These are phyloP conservation scores for Unio delphinus DNA, from an alignment of 2,888 invertebrate species.

Conservation along the genomic window DNA sequence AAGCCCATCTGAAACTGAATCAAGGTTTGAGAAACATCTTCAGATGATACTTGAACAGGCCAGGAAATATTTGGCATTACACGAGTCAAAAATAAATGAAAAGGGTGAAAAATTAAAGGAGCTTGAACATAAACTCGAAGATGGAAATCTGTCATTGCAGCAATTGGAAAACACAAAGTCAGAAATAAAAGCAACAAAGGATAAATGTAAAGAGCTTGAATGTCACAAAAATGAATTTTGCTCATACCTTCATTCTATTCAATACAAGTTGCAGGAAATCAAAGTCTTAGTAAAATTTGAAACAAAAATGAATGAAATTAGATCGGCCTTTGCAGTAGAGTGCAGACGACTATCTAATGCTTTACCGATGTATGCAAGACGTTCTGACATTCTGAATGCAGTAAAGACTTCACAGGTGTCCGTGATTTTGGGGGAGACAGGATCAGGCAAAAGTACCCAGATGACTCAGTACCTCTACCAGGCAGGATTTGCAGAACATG, in stretches of 20 bases:
- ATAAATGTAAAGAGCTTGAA: slow-evolving; percentile 35
- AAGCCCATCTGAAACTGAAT: not conserved
- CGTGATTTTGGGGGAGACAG: slow-evolving; percentile 66
- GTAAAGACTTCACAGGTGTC: slow-evolving; percentile 51
- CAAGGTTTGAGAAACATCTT: slow-evolving; percentile 1
- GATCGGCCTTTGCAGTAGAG: slow-evolving; percentile 38
- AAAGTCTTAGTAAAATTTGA: slow-evolving; percentile 6
- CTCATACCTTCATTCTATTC: slow-evolving; percentile 8
- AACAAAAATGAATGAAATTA: slow-evolving; percentile 13
- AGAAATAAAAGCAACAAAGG: slow-evolving; percentile 19
- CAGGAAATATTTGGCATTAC: slow-evolving; percentile 2
- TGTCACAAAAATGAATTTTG: slow-evolving; percentile 37
- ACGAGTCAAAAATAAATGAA: slow-evolving; percentile 17
- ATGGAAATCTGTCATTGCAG: not conserved
- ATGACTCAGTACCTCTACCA: slow-evolving; percentile 65
- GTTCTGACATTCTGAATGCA: slow-evolving; percentile 41
- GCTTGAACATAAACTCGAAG: not conserved
- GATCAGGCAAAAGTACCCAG: slow-evolving; percentile 71
- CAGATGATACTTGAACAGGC: slow-evolving; percentile 13
- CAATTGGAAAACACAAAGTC: not conserved
- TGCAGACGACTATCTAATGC: slow-evolving; percentile 30
- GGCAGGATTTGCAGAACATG: slow-evolving; percentile 37
- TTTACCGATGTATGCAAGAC: slow-evolving; percentile 57
- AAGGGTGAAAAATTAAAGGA: not conserved
- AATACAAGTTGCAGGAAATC: slow-evolving; percentile 5